phyloP scores from a whole-genome alignment of 2,797 vertebrate genomes.

The Neomorphus geoffroyi region DNA sequence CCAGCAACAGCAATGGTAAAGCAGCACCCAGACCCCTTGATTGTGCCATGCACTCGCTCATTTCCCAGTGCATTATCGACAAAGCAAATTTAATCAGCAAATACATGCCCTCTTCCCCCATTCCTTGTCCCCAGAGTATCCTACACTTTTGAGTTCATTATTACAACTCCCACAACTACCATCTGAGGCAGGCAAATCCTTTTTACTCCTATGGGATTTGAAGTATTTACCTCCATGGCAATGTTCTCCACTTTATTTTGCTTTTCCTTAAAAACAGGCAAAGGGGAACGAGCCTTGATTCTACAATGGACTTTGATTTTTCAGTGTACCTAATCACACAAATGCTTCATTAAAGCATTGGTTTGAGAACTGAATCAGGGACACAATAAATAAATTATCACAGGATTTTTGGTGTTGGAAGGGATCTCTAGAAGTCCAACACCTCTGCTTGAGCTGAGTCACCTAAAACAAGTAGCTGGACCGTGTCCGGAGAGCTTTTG shows the following conservation, averaged over 20 bases:
- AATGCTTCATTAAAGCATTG: neutral
- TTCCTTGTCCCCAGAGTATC: neutral
- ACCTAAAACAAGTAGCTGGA: neutral
- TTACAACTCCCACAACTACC: neutral
- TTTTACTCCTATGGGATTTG: neutral
- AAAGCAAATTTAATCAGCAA: neutral
- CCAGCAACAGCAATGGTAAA: neutral
- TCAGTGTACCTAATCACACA: neutral
- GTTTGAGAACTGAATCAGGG: neutral
- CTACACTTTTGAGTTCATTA: neutral
- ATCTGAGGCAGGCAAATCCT: neutral
- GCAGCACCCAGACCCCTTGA: neutral
- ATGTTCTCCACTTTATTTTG: neutral
- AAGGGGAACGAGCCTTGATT: neutral
- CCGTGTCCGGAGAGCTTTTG: neutral
- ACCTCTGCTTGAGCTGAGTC: neutral
- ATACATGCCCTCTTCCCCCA: fast-evolving
- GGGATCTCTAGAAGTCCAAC: neutral
- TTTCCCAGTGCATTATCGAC: neutral
- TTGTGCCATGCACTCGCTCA: neutral
- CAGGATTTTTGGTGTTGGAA: neutral
- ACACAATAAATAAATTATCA: neutral
- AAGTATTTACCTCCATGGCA: neutral
- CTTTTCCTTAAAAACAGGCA: neutral
- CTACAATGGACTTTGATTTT: neutral